phyloP scores from a whole-genome alignment of 2,797 vertebrate species.

The Chelon auratus region DNA sequence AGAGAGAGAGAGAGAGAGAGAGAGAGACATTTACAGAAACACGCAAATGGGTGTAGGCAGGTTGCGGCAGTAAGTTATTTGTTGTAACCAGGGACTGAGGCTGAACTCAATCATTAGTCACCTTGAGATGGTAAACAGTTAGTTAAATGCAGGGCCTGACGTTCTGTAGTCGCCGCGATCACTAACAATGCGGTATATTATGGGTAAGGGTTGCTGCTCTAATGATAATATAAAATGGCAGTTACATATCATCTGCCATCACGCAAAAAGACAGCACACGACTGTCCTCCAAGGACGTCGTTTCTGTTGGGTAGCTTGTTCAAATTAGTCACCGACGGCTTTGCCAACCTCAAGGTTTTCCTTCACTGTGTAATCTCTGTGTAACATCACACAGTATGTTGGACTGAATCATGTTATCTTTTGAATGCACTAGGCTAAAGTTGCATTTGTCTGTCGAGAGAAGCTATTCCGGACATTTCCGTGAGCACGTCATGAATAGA shows the following conservation, averaged over 20 bases:
- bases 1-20: not conserved
- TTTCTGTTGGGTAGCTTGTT: constrained; percentile 32
- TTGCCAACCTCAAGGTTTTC: constrained; percentile 1
- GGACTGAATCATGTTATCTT: not conserved
- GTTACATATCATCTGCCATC: constrained; percentile 36
- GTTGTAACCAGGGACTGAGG: constrained; percentile 66
- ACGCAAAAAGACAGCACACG: constrained; percentile 2
- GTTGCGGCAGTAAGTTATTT: constrained; percentile 66
- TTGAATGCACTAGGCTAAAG: not conserved
- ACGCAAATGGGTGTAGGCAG: constrained; percentile 65
- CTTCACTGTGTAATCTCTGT: constrained; percentile 20
- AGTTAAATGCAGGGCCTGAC: constrained; percentile 51
- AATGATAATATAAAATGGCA: constrained; percentile 38
- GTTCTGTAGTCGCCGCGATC: constrained; percentile 47
- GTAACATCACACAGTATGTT: not conserved
- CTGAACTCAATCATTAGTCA: constrained; percentile 69
- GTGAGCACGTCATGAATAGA: not conserved
- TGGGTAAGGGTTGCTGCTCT: not conserved
- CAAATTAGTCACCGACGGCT: constrained; percentile 31
- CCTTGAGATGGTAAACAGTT: constrained; percentile 58
- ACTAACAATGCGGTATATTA: constrained; percentile 48
- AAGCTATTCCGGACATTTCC: not conserved
- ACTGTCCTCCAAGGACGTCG: constrained; percentile 35
- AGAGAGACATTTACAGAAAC: constrained; percentile 30
- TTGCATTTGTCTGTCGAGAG: not conserved